These are phyloP conservation scores for Rhinopomastus cyanomelas DNA, from an alignment of 2,113 vertebrate species.

Conservation along the genomic window DNA sequence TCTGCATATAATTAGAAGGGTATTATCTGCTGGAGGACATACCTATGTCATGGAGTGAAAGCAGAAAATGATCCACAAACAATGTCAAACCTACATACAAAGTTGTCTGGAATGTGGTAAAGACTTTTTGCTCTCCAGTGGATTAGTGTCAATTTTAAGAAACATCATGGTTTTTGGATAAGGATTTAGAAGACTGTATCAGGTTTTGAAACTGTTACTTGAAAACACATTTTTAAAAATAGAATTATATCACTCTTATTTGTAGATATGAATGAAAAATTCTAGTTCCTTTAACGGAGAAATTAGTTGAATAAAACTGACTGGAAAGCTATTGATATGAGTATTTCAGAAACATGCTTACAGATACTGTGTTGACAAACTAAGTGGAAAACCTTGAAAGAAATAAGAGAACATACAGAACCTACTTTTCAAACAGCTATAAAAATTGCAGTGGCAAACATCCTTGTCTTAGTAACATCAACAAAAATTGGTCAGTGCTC, in stretches of 20 bases:
- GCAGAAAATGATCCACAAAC: conserved; percentile 39
- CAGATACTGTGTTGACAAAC: background rate
- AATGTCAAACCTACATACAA: conserved; percentile 29
- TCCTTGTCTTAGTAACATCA: background rate
- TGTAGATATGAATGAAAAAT: background rate
- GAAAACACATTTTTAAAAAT: background rate
- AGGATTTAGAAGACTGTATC: background rate
- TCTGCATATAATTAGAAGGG: conserved; percentile 49
- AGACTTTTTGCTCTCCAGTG: background rate
- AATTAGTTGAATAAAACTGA: background rate
- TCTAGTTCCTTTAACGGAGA: background rate
- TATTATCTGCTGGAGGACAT: conserved; percentile 44
- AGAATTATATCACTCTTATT: background rate
- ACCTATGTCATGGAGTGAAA: conserved; percentile 39
- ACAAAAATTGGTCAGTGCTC: background rate
- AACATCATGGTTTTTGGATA: background rate
- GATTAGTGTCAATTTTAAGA: background rate
- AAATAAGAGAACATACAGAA: background rate
- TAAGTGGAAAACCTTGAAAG: background rate
- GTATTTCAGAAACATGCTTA: background rate
- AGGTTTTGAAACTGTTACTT: background rate
- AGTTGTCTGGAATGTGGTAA: conserved; percentile 14
- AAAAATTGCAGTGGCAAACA: background rate
- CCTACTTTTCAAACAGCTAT: background rate
- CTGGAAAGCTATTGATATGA: background rate